Evolutionary conservation across 2,797 vertebrate genomes (phyloP), one percentile per base, ranked within the genome.

Genomic region (Gambusia yucatana): DNA sequence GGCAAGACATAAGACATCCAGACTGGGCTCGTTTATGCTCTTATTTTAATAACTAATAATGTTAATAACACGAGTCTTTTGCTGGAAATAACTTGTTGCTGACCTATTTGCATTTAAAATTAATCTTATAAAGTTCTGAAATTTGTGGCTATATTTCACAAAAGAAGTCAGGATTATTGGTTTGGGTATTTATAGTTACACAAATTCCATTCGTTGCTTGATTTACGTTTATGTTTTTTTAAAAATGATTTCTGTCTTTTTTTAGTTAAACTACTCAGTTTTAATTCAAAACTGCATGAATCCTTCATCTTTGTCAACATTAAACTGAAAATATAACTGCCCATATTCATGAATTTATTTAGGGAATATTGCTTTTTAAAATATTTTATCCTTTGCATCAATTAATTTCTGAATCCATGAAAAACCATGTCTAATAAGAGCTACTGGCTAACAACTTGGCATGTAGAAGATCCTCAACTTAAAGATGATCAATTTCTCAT

Each of bases 91-190:
- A 61, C 57, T 47, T 71, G 72, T 41, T 1, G n/a, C 63, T 72
- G 67, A 80, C 57, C 16, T 77, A 41, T 75, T 36, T 39, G 63
- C 74, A 48, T 84, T 65, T 80, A 83, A 72, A 47, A 52, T 28
- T 57, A 41, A 72, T 59, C 25, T 14, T 67, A 47, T 85, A 25
- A 41, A 70, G 47, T 30, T 77, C 28, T 61, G 61, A 20, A 36
- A 17, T 33, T 17, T 72, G 61, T 65, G 72, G 22, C 69, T 9
- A 79, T 72, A 59, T 44, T 70, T 44, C 41, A n/a, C 13, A 72
- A 1, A 33, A 4, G 16, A 63, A 63, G 6, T 3, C 33, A 3
- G 36, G 16, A 36, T 36, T 20, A 36, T 63, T 63, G 16, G 16
- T 36, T 36, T 63, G 30, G 59, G 28, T 61, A 13, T 30, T 63